Evolutionary conservation across 92 coral and sea anemone species (phyloP).

Genomic region (Zoanthus sociatus): DNA sequence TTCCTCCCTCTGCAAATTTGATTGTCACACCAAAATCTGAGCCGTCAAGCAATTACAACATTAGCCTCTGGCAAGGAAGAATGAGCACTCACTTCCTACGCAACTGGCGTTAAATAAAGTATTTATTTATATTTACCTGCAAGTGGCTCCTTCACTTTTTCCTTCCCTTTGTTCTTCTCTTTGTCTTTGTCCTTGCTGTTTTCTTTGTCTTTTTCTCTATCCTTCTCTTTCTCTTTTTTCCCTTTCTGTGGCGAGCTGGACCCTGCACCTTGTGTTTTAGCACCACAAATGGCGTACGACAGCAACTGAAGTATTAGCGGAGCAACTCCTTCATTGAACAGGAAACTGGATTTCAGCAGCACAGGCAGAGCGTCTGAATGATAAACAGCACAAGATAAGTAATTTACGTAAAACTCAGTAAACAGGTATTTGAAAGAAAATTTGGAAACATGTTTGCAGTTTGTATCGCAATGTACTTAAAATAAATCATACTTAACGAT

Average conservation of each 20-base stretch:
- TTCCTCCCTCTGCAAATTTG: too few species aligned
- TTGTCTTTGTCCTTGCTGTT: conserved; percentile 45
- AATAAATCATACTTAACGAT: too few species aligned
- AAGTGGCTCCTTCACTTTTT: neutral
- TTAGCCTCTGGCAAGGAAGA: too few species aligned
- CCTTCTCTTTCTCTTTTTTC: conserved; percentile 85
- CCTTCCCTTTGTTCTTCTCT: neutral
- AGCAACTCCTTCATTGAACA: conserved; percentile 96
- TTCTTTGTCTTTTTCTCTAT: conserved; percentile 74
- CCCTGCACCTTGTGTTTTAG: conserved; percentile 65
- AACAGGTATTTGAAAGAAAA: too few species aligned
- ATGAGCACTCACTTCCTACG: too few species aligned
- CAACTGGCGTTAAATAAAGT: neutral
- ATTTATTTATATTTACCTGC: conserved; percentile 1
- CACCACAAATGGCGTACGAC: conserved; percentile 92
- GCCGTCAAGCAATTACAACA: too few species aligned
- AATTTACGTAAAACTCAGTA: neutral
- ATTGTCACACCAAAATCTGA: too few species aligned
- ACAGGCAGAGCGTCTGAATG: conserved; percentile 85
- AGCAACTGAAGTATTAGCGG: conserved; percentile 91
- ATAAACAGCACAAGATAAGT: neutral
- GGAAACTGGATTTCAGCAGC: conserved; percentile 91
- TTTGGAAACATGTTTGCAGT: too few species aligned
- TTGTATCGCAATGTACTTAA: too few species aligned
- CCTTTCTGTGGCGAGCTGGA: conserved; percentile 78